These are phyloP conservation scores for Orientallactaga sibirica DNA, from an alignment of 2,797 vertebrate genomes.

Conservation along the genomic window DNA sequence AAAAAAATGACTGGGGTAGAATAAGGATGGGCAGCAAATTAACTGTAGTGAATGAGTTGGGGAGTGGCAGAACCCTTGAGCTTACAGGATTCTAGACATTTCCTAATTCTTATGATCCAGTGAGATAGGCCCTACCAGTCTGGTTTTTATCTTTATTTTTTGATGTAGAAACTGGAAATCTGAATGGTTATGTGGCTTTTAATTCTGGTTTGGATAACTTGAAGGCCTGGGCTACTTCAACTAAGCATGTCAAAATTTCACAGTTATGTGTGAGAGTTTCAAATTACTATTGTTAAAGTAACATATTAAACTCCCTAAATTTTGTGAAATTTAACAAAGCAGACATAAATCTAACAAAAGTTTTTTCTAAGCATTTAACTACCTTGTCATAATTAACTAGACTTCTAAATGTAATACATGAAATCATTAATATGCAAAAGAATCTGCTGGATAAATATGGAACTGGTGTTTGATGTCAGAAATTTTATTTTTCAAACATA, in stretches of 20 bases:
- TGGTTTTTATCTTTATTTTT: neutral
- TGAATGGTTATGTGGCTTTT: neutral
- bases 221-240: neutral
- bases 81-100: neutral
- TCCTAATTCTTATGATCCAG: neutral
- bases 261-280: neutral
- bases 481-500: slow-evolving; percentile 31
- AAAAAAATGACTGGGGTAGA: neutral
- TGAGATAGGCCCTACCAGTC: neutral
- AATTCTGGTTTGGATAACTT: neutral
- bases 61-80: neutral
- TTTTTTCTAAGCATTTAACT: neutral
- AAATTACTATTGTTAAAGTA: neutral
- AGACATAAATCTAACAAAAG: neutral
- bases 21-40: neutral
- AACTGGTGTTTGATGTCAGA: slow-evolving; percentile 2
- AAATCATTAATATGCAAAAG: neutral
- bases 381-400: neutral
- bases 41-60: neutral
- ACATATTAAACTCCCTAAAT: neutral
- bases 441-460: neutral
- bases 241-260: neutral
- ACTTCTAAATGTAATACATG: neutral
- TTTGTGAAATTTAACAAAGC: neutral
- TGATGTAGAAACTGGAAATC: neutral